These are phyloP conservation scores for Apostichopus californicus DNA, from an alignment of 35 echinoderm and acorn worm species.

Conservation along the genomic window DNA sequence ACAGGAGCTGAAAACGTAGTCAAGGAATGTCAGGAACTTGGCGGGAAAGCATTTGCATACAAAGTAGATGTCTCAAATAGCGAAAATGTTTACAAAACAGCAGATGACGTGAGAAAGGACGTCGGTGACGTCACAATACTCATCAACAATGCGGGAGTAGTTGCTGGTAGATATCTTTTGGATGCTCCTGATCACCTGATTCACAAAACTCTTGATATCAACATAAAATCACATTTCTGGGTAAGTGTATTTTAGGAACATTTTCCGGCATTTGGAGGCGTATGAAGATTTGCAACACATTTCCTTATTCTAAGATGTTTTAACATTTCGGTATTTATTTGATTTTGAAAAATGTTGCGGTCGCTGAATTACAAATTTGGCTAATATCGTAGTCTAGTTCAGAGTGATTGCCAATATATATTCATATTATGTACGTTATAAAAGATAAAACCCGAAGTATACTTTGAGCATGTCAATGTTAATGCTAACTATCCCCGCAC, in stretches of 20 bases:
- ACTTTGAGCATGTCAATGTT: too few species aligned
- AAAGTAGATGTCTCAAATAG: slow-evolving; percentile 71
- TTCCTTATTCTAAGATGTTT: too few species aligned
- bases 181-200: slow-evolving; percentile 62
- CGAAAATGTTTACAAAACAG: slow-evolving; percentile 75
- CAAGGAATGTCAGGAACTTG: slow-evolving; percentile 57
- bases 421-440: too few species aligned
- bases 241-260: slow-evolving; percentile 19
- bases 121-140: slow-evolving; percentile 93
- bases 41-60: slow-evolving; percentile 71
- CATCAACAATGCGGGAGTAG: slow-evolving; percentile 93
- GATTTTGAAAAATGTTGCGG: too few species aligned
- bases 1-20: slow-evolving; percentile 50
- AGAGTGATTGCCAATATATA: too few species aligned
- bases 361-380: too few species aligned
- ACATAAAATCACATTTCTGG: slow-evolving; percentile 68
- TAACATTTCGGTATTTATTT: too few species aligned
- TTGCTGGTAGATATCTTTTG: slow-evolving; percentile 71
- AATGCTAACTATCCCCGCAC: too few species aligned
- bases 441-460: too few species aligned
- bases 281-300: too few species aligned
- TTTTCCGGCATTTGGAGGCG: too few species aligned
- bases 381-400: not conserved
- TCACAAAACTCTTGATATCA: slow-evolving; percentile 67
- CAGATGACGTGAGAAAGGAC: slow-evolving; percentile 73